These are phyloP conservation scores for Dryobotodes eremita DNA, from an alignment of 2,888 invertebrate species.

Conservation along the genomic window DNA sequence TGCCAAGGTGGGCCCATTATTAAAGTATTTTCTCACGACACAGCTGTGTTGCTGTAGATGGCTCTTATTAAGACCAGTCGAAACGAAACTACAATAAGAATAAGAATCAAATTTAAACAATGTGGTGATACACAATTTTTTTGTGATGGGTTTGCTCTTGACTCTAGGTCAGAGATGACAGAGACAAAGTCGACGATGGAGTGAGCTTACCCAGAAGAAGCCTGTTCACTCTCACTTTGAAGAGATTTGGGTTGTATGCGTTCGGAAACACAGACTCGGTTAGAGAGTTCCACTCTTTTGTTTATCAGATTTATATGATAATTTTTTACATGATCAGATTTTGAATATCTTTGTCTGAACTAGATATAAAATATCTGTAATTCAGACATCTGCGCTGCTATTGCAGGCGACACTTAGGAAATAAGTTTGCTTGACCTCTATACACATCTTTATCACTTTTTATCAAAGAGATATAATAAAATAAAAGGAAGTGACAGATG, in stretches of 20 bases:
- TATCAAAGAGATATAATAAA: background rate
- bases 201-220: no score
- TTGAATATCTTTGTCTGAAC: background rate
- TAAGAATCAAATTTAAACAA: background rate
- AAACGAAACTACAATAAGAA: background rate
- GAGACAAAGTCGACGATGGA: no score
- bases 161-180: no score
- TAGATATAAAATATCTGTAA: background rate
- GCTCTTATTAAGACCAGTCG: background rate
- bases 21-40: constrained; percentile 4
- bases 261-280: no score
- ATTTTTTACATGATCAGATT: background rate
- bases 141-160: no score
- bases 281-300: no score
- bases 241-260: no score
- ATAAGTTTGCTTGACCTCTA: background rate
- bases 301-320: no score
- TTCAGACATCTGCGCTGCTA: background rate
- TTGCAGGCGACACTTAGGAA: background rate
- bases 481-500: background rate
- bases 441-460: background rate
- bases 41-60: background rate
- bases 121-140: no score
- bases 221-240: no score
- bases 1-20: background rate